Evolutionary conservation across 1,140 invertebrate species (phyloP).

Genomic region (Macrobrachium rosenbergii): DNA sequence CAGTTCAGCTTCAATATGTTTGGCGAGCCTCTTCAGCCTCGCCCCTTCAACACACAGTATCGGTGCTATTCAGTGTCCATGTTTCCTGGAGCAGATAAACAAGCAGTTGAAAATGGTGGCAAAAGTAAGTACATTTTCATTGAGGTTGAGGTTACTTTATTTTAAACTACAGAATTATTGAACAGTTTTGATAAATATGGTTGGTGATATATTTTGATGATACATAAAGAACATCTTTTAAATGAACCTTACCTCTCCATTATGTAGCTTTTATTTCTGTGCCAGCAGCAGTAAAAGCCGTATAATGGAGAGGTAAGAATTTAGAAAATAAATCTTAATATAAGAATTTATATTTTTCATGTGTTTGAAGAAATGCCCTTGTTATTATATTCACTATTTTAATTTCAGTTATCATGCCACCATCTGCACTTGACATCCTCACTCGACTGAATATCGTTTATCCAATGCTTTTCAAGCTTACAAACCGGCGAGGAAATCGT

Average conservation of each 20-base stretch:
- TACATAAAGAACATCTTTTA: too few species aligned
- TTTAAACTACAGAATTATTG: too few species aligned
- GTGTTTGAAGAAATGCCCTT: background rate
- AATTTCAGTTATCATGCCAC: conserved; percentile 94
- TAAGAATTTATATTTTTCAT: conserved; percentile 3
- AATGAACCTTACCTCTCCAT: too few species aligned
- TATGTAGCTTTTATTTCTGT: too few species aligned
- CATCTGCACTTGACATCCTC: conserved; percentile 92
- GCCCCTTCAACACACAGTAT: conserved; percentile 81
- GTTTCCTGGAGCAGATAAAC: conserved; percentile 92
- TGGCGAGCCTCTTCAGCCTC: conserved; percentile 66
- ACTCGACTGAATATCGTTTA: conserved; percentile 97
- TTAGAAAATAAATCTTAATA: too few species aligned
- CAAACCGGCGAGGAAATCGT: conserved; percentile 87
- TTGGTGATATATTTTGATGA: too few species aligned
- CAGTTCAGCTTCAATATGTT: conserved; percentile 69
- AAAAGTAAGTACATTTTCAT: conserved; percentile 83
- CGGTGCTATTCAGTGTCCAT: conserved; percentile 96
- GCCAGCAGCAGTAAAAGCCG: too few species aligned
- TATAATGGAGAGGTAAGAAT: too few species aligned
- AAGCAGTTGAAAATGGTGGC: conserved; percentile 97
- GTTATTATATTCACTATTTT: conserved; percentile 27
- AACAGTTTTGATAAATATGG: too few species aligned
- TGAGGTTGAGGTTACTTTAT: background rate
- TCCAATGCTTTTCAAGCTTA: conserved; percentile 98